phyloP scores from a whole-genome alignment of 2,888 invertebrate genomes.

The Parelbella ahira region DNA sequence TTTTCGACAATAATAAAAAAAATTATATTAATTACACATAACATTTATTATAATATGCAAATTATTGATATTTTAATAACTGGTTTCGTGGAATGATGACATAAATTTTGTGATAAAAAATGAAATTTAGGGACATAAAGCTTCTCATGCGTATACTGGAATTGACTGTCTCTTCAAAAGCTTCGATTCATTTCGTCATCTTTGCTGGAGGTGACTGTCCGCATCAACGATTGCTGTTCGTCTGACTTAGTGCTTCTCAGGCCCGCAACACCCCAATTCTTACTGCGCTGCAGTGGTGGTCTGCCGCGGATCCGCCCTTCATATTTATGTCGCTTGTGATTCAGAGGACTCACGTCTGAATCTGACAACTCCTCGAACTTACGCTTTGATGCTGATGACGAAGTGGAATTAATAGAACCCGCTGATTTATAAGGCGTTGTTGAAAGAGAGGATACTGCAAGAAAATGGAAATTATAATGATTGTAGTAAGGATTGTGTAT shows the following conservation, averaged over 20 bases:
- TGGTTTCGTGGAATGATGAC: too few species aligned
- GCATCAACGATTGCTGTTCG: slow-evolving; percentile 47
- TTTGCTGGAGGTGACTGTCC: slow-evolving; percentile 38
- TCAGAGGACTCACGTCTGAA: slow-evolving; percentile 56
- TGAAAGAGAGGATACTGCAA: slow-evolving; percentile 36
- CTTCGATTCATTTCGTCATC: slow-evolving; percentile 55
- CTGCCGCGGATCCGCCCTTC: slow-evolving; percentile 63
- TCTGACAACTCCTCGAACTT: slow-evolving; percentile 60
- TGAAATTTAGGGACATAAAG: too few species aligned
- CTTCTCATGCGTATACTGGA: too few species aligned
- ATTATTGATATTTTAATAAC: too few species aligned
- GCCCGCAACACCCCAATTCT: slow-evolving; percentile 44
- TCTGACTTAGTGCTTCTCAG: slow-evolving; percentile 50
- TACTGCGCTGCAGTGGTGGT: slow-evolving; percentile 56
- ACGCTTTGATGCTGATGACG: slow-evolving; percentile 60
- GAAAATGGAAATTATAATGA: too few species aligned
- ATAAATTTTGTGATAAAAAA: too few species aligned
- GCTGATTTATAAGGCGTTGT: slow-evolving; percentile 48
- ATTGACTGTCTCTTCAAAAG: slow-evolving; percentile 43
- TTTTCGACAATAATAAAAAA: too few species aligned
- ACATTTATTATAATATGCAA: too few species aligned
- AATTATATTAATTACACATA: too few species aligned
- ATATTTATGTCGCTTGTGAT: slow-evolving; percentile 66
- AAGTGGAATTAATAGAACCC: slow-evolving; percentile 43
- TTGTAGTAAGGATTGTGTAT: too few species aligned